Evolutionary conservation across 2,888 invertebrate species (phyloP).

Genomic region (Drosophila borealis): DNA sequence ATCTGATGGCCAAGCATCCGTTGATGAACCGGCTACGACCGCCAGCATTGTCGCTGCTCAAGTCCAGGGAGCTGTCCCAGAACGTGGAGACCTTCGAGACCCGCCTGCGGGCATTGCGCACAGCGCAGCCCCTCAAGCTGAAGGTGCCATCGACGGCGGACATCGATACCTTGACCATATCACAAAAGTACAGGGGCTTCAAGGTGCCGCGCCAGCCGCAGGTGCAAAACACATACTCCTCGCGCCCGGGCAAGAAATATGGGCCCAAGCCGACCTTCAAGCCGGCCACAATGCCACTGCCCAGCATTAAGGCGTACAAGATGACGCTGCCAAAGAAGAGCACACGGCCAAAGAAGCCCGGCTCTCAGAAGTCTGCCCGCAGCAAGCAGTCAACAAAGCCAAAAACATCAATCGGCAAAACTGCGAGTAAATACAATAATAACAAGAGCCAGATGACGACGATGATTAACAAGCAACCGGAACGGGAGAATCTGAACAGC

Average conservation of each 20-base stretch:
- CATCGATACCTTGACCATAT: neutral
- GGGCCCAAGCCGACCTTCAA: neutral
- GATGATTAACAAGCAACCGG: neutral
- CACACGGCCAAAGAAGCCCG: neutral
- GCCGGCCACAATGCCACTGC: neutral
- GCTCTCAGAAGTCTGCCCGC: too few species aligned
- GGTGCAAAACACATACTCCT: neutral
- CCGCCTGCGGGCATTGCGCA: neutral
- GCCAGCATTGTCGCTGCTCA: neutral
- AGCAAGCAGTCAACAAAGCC: neutral
- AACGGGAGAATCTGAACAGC: constrained; percentile 7
- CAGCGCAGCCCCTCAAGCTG: constrained; percentile 1
- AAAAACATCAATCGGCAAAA: neutral
- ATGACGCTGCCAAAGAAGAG: neutral
- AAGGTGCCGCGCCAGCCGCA: too few species aligned
- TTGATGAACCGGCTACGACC: neutral
- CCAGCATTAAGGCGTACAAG: neutral
- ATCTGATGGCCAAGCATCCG: neutral
- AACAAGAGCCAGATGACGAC: neutral
- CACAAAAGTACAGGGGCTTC: neutral
- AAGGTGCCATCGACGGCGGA: neutral
- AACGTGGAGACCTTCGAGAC: constrained; percentile 3
- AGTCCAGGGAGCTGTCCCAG: neutral
- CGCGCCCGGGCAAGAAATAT: neutral
- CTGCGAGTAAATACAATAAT: neutral